phyloP scores from a whole-genome alignment of 2,797 vertebrate genomes.

The Tragopan temminckii region DNA sequence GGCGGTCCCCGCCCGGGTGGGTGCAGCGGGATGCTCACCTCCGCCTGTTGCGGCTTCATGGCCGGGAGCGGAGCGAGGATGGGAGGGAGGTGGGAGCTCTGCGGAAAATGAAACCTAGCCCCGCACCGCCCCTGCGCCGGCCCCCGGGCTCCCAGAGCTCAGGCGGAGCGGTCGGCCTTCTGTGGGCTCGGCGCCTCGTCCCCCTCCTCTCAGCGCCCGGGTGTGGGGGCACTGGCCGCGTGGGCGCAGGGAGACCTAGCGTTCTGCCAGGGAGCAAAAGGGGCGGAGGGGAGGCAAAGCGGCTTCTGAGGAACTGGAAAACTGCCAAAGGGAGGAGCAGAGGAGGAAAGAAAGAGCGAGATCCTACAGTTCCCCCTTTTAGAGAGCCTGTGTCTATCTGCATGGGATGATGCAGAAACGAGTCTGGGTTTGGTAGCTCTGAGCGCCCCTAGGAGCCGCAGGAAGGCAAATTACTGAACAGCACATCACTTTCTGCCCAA shows the following conservation, averaged over 20 bases:
- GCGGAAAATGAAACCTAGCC: background rate
- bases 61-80: background rate
- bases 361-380: too few species aligned
- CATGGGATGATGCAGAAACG: fast-evolving
- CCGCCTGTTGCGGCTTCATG: background rate
- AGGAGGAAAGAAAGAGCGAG: too few species aligned
- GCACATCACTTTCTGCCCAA: background rate
- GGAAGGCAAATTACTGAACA: fast-evolving
- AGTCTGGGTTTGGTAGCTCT: fast-evolving
- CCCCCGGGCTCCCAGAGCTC: background rate
- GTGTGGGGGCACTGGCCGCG: background rate
- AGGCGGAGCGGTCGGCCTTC: background rate
- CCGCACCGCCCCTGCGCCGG: background rate
- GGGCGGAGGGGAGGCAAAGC: background rate
- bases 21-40: background rate
- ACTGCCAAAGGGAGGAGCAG: too few species aligned
- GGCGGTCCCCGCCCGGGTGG: background rate
- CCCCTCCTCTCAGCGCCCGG: background rate
- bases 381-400: fast-evolving
- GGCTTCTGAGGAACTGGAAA: background rate
- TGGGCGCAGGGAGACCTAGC: background rate
- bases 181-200: background rate
- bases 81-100: background rate
- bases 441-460: background rate
- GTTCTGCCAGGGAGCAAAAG: background rate